Conservation (phyloP, 2,113 vertebrate genomes). For the Amphiprion percula region DNA sequence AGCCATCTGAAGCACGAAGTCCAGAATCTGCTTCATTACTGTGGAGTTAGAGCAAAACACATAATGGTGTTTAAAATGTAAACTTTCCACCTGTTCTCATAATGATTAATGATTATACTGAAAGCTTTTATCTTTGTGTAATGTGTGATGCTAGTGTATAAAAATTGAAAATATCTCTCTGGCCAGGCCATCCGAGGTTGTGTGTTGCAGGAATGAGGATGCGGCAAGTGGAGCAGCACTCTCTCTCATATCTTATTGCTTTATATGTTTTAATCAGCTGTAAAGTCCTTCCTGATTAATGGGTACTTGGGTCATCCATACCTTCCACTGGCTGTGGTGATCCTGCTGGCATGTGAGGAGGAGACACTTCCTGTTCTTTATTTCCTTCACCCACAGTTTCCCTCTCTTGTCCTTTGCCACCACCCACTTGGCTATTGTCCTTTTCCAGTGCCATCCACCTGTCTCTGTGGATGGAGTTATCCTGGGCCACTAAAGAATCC, state of each 20-base stretch:
- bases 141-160: background rate
- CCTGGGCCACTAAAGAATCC: background rate
- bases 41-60: slow-evolving; percentile 41
- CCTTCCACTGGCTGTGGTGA: slow-evolving; percentile 47
- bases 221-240: background rate
- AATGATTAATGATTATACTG: background rate
- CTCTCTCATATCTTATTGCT: background rate
- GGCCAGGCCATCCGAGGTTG: background rate
- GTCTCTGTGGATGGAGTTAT: slow-evolving; percentile 9
- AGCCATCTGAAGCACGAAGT: slow-evolving; percentile 19
- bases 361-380: slow-evolving; percentile 1
- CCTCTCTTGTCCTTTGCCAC: slow-evolving; percentile 1
- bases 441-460: background rate
- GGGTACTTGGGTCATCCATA: slow-evolving; percentile 40
- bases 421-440: background rate
- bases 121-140: background rate
- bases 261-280: slow-evolving; percentile 14
- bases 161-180: background rate
- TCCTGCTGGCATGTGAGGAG: slow-evolving; percentile 7
- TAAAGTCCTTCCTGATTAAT: slow-evolving; percentile 23
- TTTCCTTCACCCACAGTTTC: background rate
- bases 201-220: slow-evolving; percentile 11
- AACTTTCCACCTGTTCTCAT: background rate
- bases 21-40: slow-evolving; percentile 25
- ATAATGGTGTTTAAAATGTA: background rate